A percentile compares a stretch with the other conserved stretches of the same genome.
Evolutionary conservation across 1,140 invertebrate genomes (phyloP).

Genomic region (Tetranychus urticae): DNA sequence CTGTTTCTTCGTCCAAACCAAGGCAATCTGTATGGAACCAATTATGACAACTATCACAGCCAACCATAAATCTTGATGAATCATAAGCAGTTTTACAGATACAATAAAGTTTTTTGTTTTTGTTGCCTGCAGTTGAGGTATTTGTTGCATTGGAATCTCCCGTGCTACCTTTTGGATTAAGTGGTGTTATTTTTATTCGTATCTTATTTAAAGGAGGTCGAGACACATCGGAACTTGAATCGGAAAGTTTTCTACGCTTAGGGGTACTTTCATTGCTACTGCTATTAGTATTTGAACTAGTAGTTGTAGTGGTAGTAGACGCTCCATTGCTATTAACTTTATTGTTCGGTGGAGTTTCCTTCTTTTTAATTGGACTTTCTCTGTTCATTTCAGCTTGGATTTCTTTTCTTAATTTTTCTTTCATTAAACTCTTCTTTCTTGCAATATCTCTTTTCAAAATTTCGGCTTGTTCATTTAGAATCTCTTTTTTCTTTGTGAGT

Average conservation of each 20-base stretch:
- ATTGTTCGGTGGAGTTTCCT: constrained; percentile 13
- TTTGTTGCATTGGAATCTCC: not conserved
- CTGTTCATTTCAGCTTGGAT: constrained; percentile 28
- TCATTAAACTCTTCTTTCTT: constrained; percentile 52
- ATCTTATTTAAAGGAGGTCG: not conserved
- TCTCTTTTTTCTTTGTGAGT: constrained; percentile 18
- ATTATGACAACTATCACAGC: constrained; percentile 86
- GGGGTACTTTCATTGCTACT: not conserved
- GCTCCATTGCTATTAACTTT: not conserved
- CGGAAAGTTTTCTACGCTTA: not conserved
- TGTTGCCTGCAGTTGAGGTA: not conserved
- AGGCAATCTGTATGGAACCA: constrained; percentile 97
- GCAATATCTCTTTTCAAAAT: constrained; percentile 76
- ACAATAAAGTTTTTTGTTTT: constrained; percentile 53
- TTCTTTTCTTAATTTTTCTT: constrained; percentile 69
- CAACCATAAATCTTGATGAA: constrained; percentile 84
- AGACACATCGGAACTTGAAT: not conserved
- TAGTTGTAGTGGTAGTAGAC: not conserved
- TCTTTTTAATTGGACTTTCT: constrained; percentile 10
- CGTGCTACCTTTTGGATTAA: not conserved
- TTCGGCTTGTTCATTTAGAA: constrained; percentile 60
- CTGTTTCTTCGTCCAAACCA: constrained; percentile 73
- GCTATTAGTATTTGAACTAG: not conserved
- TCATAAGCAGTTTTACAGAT: constrained; percentile 84
- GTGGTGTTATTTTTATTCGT: not conserved